Evolutionary conservation across 1,140 invertebrate species (phyloP).

Genomic region (Meloidogyne floridensis): DNA sequence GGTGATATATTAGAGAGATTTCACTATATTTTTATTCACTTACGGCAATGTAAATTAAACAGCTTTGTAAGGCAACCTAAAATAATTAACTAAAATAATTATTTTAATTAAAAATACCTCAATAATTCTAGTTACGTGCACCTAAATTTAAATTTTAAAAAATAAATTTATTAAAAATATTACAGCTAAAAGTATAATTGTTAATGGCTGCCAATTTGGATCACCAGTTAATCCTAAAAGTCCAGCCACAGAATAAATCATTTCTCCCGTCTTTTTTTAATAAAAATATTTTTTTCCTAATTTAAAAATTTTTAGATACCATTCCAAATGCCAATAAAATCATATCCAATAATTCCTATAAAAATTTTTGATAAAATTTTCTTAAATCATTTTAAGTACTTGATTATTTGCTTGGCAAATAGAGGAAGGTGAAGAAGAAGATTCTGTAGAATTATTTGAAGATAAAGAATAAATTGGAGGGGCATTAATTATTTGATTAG

Average conservation of each 20-base stretch:
- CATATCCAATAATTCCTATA: conserved; percentile 59
- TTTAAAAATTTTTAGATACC: not conserved
- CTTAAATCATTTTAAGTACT: conserved; percentile 19
- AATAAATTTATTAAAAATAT: not conserved
- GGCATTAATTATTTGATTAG: not conserved
- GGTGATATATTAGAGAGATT: too few species aligned
- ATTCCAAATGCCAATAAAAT: conserved; percentile 59
- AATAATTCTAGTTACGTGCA: conserved; percentile 58
- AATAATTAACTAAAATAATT: conserved; percentile 1
- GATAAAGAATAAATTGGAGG: not conserved
- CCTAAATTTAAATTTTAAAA: conserved; percentile 37
- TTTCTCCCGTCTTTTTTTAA: conserved; percentile 55
- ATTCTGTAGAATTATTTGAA: not conserved
- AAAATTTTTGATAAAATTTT: not conserved
- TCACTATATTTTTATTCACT: not conserved
- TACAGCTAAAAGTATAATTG: conserved; percentile 24
- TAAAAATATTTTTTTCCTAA: not conserved
- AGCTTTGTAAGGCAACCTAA: conserved; percentile 60
- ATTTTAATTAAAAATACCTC: conserved; percentile 47
- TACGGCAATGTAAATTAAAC: conserved; percentile 59
- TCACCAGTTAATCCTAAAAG: conserved; percentile 60
- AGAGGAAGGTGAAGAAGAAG: not conserved
- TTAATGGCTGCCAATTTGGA: conserved; percentile 52
- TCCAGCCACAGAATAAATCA: conserved; percentile 63
- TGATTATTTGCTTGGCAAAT: not conserved